Percentiles rank a stretch among this genome's conserved stretches.
phyloP scores from a whole-genome alignment of 1,140 invertebrate species.

The Drosophila eugracilis region DNA sequence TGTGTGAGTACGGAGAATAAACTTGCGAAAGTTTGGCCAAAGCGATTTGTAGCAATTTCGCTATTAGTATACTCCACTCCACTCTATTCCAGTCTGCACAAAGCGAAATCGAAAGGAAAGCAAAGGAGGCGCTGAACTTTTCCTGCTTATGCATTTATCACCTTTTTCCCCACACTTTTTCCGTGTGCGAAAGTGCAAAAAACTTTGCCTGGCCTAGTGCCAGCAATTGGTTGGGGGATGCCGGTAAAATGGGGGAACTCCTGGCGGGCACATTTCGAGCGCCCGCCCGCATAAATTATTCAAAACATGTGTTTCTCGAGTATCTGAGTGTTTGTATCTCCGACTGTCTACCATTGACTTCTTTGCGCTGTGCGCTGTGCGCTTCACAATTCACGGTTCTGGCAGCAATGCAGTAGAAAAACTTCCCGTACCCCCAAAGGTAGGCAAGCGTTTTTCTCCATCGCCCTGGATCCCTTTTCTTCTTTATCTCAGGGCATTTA shows the following conservation, averaged over 20 bases:
- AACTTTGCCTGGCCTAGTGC: slow-evolving; percentile 78
- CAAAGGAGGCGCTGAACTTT: slow-evolving; percentile 67
- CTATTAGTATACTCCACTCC: slow-evolving; percentile 63
- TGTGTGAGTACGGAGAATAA: slow-evolving; percentile 58
- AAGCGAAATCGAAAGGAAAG: slow-evolving; percentile 38
- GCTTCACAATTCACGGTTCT: slow-evolving; percentile 5
- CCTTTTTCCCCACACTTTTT: slow-evolving; percentile 50
- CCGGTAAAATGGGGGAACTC: slow-evolving; percentile 45
- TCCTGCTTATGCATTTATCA: slow-evolving; percentile 82
- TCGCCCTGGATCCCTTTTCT: slow-evolving; percentile 2
- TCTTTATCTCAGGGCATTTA: slow-evolving; percentile 68
- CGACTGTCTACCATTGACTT: slow-evolving; percentile 60
- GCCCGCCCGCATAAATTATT: slow-evolving; percentile 81
- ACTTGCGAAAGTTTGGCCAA: slow-evolving; percentile 79
- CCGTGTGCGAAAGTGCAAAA: slow-evolving; percentile 41
- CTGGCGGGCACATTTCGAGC: slow-evolving; percentile 76
- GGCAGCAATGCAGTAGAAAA: slow-evolving; percentile 70
- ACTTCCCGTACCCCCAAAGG: slow-evolving; percentile 40
- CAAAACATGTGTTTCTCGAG: slow-evolving; percentile 77
- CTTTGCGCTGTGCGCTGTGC: slow-evolving; percentile 22
- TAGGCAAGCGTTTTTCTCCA: slow-evolving; percentile 58
- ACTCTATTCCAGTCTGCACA: slow-evolving; percentile 4
- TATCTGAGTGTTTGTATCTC: slow-evolving; percentile 54
- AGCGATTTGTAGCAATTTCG: slow-evolving; percentile 83
- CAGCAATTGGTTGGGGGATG: slow-evolving; percentile 36